phyloP scores from a whole-genome alignment of 2,113 vertebrate genomes.

The Colistium nudipinnis region DNA sequence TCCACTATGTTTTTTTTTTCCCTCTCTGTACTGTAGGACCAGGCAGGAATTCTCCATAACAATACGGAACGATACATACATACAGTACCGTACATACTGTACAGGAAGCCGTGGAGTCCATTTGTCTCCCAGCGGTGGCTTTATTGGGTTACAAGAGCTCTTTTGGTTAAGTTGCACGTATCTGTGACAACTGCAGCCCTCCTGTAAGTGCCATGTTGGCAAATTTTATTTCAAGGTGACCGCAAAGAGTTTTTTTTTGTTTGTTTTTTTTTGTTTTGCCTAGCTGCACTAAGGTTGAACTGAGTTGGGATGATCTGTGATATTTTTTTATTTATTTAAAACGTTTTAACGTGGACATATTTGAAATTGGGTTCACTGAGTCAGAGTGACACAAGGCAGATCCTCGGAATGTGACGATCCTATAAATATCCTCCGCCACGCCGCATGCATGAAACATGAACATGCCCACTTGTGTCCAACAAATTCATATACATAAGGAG shows the following conservation, averaged over 20 bases:
- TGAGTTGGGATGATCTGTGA: conserved; percentile 10
- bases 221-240: conserved; percentile 36
- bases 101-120: conserved; percentile 39
- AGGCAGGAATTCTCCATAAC: conserved; percentile 52
- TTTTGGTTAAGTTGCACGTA: conserved; percentile 42
- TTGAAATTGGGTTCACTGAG: too few relatives aligned
- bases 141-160: conserved; percentile 44
- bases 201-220: conserved; percentile 15
- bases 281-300: background rate
- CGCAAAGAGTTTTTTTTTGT: conserved; percentile 10
- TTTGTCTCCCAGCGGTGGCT: conserved; percentile 55
- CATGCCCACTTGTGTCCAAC: conserved; percentile 23
- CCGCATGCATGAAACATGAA: too few relatives aligned
- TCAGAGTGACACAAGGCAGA: too few relatives aligned
- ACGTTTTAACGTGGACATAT: conserved; percentile 10
- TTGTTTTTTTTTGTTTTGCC: background rate
- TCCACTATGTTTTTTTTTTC: conserved; percentile 72
- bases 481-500: conserved; percentile 38
- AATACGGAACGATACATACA: conserved; percentile 37
- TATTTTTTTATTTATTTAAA: too few relatives aligned
- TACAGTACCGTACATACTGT: too few relatives aligned
- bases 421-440: conserved; percentile 25
- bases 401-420: background rate
- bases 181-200: conserved; percentile 44
- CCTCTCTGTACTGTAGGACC: conserved; percentile 65